Base-by-base conservation (phyloP, 2,113 vertebrate species). In the Catharus bicknelli region DNA sequence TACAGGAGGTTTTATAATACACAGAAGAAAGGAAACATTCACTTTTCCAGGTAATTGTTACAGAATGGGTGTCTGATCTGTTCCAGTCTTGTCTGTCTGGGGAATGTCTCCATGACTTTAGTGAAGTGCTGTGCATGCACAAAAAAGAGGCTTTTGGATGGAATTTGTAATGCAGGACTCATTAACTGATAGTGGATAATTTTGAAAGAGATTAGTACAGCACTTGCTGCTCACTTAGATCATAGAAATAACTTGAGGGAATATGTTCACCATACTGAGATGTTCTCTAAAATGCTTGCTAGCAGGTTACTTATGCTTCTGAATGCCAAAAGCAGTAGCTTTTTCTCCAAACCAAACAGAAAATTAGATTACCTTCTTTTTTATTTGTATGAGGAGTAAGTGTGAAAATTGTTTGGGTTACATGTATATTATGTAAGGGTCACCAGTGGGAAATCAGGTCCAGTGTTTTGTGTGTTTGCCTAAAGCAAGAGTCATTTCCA, bases 21-120 rank as follows among this genome's bases (percentile, higher is more conserved):
- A 48, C n/a, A 75, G 90, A 93, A 90, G 26, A 76, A 67, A 15
- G 9, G 76, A 94, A 72, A 32, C 57, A 80, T 81, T 95, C 83
- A 42, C 68, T 96, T 96, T 93, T 84, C 73, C 68, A 55, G 30
- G 79, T 90, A 93, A 70, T 38, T 3, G 10, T 58, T 88, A n/a
- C 57, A 26, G 63, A 90, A 38, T 8, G 32, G 14, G 19, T 90
- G 23, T 73, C 70, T 84, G 92, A 66, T 69, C 78, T 80, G 1
- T 66, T 90, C 59, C 13, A 21, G 51, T 32, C 78, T 90, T 13
- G 72, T 82, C 61, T 86, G 66, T 48, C 77, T 76, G 50, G 27
- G 40, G 13, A 40, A 16, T 77, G 59, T 79, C 79, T 88, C 68
- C 51, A 2, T 61, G 25, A 20, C 74, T 91, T 91, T 2, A 72